Percentiles rank a stretch among this genome's conserved stretches.
These are phyloP conservation scores for Scyliorhinus canicula DNA, from an alignment of 2,797 vertebrate genomes.

Conservation along the genomic window DNA sequence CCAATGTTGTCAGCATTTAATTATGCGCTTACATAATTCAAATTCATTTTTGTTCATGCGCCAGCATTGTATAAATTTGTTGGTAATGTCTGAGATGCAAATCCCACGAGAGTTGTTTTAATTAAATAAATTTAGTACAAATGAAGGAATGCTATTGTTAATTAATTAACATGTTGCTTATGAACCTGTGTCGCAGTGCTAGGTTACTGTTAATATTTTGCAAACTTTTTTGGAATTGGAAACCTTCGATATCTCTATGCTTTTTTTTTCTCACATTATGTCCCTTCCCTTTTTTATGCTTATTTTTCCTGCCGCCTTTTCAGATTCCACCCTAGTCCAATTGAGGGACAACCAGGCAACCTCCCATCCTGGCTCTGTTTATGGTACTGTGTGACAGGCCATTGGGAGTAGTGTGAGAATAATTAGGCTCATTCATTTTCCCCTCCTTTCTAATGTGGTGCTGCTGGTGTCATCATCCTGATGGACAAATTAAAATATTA, in stretches of 20 bases:
- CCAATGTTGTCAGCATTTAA: neutral
- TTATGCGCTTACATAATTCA: neutral
- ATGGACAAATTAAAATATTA: neutral
- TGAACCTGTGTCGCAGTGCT: neutral
- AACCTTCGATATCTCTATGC: neutral
- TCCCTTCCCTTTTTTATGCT: neutral
- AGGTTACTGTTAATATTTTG: neutral
- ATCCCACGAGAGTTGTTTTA: neutral
- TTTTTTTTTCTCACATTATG: neutral
- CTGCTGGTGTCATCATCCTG: neutral
- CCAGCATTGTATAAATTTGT: neutral
- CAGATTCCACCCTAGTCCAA: neutral
- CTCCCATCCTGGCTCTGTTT: neutral
- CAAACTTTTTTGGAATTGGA: neutral
- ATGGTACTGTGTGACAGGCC: neutral
- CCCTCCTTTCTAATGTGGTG: neutral
- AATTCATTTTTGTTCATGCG: slow-evolving; percentile 5
- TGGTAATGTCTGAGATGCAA: neutral
- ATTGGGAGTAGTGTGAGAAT: neutral
- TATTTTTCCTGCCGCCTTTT: neutral
- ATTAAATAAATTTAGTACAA: neutral
- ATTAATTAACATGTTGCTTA: neutral
- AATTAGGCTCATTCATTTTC: neutral
- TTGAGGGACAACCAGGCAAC: neutral
- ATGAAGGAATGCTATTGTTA: neutral